Conservation (phyloP, 2,888 invertebrate genomes). For the Harpalus rufipes region DNA sequence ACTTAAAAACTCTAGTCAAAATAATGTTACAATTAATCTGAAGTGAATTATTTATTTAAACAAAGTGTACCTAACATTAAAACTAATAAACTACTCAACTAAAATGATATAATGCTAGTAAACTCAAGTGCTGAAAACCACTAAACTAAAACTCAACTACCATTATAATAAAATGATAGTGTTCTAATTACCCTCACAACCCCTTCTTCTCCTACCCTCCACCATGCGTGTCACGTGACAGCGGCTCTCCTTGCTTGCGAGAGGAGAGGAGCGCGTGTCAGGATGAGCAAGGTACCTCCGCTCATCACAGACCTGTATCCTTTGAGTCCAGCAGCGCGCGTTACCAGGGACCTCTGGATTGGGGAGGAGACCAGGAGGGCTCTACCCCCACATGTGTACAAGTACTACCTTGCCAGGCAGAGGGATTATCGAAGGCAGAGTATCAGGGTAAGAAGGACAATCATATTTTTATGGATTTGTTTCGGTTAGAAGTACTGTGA, state of each 20-base stretch:
- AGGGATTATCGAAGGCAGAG: constrained; percentile 76
- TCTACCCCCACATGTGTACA: constrained; percentile 83
- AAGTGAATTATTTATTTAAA: neutral
- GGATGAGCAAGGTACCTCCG: constrained; percentile 75
- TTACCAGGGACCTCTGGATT: constrained; percentile 79
- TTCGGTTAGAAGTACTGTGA: too few relatives aligned
- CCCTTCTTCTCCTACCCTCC: neutral
- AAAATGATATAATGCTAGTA: neutral
- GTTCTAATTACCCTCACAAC: too few relatives aligned
- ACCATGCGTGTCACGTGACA: constrained; percentile 40
- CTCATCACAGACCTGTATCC: constrained; percentile 75
- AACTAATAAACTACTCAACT: neutral
- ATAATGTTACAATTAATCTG: neutral
- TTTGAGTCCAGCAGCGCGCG: constrained; percentile 70
- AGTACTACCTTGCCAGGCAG: constrained; percentile 81
- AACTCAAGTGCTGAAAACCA: neutral
- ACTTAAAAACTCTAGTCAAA: neutral
- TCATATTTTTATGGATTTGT: neutral
- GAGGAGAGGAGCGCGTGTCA: neutral
- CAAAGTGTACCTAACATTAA: neutral
- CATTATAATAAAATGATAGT: neutral
- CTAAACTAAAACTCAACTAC: neutral
- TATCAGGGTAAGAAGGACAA: constrained; percentile 74
- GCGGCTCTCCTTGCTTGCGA: constrained; percentile 6
- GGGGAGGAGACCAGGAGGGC: constrained; percentile 83